Base-by-base conservation (phyloP, 2,888 invertebrate species). In the Neria commutata region DNA sequence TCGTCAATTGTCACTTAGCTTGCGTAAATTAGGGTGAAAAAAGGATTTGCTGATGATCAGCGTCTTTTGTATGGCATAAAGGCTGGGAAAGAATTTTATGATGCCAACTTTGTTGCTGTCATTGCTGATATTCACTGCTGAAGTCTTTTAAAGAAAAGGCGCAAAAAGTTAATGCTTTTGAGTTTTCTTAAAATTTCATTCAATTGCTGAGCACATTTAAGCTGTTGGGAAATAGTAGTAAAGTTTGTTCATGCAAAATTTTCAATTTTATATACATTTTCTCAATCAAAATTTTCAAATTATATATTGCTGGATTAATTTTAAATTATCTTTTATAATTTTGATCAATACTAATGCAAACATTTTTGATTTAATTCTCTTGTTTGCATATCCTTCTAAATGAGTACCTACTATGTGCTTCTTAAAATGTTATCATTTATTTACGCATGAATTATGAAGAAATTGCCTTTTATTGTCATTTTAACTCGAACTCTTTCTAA, bases 1-100 rank as follows among this genome's bases (percentile, higher is more conserved):
- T 71, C 76, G 75, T 74, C 73, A 74, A 71, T 70, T 76, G 73
- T 76, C 73, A 74, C 66, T 64, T 67, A 63, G 54, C 61, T 70
- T 68, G 69, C 75, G 73, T 76, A 76, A 73, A 70, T 73, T 76
- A 72, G 73, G 68, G 73, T 74, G 69, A 73, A 74, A 42, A 42
- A 53, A 61, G 66, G 69, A 65, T 65, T 51, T 51, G 16, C 52
- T 59, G 52, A 49, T 57, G 47, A 25, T 23, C 14, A 16, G 17
- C 21, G 6, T 21, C 16, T 50, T 50, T 29, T 33, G 17, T n/a
- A 2, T 17, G 33, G 5, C 3, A 4, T 4, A 3, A 8, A 11
- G 6, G 29, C 29, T 29, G 29, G 29, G 29, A 29, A 29, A 47
- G n/a, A 40, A 46, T 42, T 57, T 54, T 47, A 48, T 55, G 54